Base-by-base conservation (phyloP, 2,797 vertebrate species). In the Mastacembelus armatus region DNA sequence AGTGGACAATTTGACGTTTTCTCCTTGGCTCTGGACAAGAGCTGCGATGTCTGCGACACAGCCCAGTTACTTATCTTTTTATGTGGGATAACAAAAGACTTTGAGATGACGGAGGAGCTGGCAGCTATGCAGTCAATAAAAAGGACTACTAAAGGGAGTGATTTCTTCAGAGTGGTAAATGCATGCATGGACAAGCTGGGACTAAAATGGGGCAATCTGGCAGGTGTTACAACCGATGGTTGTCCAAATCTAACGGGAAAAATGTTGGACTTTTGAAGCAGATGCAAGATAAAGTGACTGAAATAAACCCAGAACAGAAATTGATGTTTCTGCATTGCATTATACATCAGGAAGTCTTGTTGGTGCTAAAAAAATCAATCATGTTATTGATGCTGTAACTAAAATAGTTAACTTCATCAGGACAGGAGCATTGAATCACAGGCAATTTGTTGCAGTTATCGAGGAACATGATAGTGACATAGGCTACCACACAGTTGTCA, bases 241-340 rank as follows among this genome's bases (percentile, higher is more conserved):
- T 71, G 65, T 70, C 65, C 69, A 47, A 70, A 70, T 73, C 33
- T 74, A 18, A 80, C 24, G 45, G 62, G 32, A 57, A 76, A 85
- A 47, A 66, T 55, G 22, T 58, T 2, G n/a, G 70, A 66, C 47
- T 69, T 61, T n/a, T n/a, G n/a, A n/a, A n/a, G 4, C 0, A n/a
- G 0, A 36, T 60, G 40, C 42, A 24, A 4, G 55, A 57, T 32
- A 57, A 36, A 29, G 21, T 29, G n/a, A n/a, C n/a, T n/a, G n/a
- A n/a, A n/a, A n/a, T n/a, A n/a, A n/a, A n/a, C n/a, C n/a, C n/a
- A n/a, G n/a, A n/a, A n/a, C n/a, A n/a, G n/a, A n/a, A n/a, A n/a
- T n/a, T n/a, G n/a, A n/a, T n/a, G n/a, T n/a, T n/a, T n/a, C n/a
- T n/a, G n/a, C n/a, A n/a, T n/a, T n/a, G n/a, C n/a, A n/a, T n/a